Evolutionary conservation across 2,888 invertebrate genomes (phyloP).

Genomic region (Rhyacophila evoluta): DNA sequence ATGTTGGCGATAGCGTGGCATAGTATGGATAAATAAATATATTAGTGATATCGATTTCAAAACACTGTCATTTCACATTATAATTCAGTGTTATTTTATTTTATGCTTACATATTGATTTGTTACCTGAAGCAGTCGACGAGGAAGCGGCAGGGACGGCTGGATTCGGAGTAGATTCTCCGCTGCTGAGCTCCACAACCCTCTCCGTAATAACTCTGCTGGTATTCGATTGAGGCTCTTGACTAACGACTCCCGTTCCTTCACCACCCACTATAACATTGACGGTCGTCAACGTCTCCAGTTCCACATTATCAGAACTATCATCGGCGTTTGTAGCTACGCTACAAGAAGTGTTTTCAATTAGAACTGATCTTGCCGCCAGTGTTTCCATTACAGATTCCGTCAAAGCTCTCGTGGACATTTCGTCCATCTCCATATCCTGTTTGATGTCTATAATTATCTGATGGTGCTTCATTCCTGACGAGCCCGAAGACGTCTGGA

Average conservation of each 20-base stretch:
- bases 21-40: too few species aligned
- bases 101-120: too few species aligned
- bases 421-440: slow-evolving; percentile 65
- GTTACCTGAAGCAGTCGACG: slow-evolving; percentile 67
- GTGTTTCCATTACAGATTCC: slow-evolving; percentile 68
- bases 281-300: slow-evolving; percentile 67
- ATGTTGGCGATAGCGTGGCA: too few species aligned
- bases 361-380: slow-evolving; percentile 67
- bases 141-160: slow-evolving; percentile 58
- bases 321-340: slow-evolving; percentile 58
- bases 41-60: too few species aligned
- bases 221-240: slow-evolving; percentile 54
- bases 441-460: slow-evolving; percentile 69
- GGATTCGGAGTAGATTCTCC: slow-evolving; percentile 56
- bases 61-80: too few species aligned
- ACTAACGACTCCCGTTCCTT: slow-evolving; percentile 34
- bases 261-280: slow-evolving; percentile 65
- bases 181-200: slow-evolving; percentile 63
- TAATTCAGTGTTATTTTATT: too few species aligned
- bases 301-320: slow-evolving; percentile 59
- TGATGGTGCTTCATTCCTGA: slow-evolving; percentile 66
- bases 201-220: slow-evolving; percentile 64
- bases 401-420: slow-evolving; percentile 66
- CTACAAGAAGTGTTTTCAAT: slow-evolving; percentile 63
- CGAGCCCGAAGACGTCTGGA: slow-evolving; percentile 64